These are phyloP conservation scores for Pharmacophagus antenor DNA, from an alignment of 2,888 invertebrate species.

Conservation along the genomic window DNA sequence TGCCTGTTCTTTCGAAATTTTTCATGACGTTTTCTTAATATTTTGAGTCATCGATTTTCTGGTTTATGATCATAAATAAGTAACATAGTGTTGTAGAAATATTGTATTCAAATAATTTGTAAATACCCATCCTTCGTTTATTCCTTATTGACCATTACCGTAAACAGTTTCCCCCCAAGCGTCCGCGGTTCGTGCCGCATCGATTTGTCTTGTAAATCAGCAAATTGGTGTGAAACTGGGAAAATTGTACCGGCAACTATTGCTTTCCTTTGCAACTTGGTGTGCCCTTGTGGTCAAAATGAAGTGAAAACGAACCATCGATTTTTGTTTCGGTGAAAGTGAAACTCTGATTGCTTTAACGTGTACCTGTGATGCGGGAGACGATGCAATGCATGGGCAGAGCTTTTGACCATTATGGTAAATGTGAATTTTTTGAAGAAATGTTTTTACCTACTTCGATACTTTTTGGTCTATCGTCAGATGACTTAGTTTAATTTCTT, in stretches of 20 bases:
- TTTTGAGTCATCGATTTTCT: background rate
- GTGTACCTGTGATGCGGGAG: constrained; percentile 22
- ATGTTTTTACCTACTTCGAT: background rate
- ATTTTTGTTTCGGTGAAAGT: constrained; percentile 56
- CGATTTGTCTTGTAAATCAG: constrained; percentile 55
- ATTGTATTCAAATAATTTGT: background rate
- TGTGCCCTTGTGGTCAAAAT: constrained; percentile 36
- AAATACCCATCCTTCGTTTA: background rate
- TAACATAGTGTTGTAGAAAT: background rate
- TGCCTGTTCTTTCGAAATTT: too few species aligned
- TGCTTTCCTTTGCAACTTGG: constrained; percentile 43
- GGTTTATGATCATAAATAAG: background rate
- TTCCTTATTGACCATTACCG: constrained; percentile 18
- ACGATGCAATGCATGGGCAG: constrained; percentile 8
- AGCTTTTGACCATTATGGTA: background rate
- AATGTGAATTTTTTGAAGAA: background rate
- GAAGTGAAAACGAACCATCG: constrained; percentile 50
- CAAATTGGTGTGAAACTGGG: constrained; percentile 60
- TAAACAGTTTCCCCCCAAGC: constrained; percentile 19
- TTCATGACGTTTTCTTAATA: too few species aligned
- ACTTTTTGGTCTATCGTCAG: too few species aligned
- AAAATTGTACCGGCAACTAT: constrained; percentile 39
- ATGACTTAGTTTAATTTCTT: too few species aligned
- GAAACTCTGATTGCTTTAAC: constrained; percentile 29
- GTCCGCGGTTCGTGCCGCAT: constrained; percentile 39